These are phyloP conservation scores for Unio pictorum DNA, from an alignment of 2,888 invertebrate species.

Conservation along the genomic window DNA sequence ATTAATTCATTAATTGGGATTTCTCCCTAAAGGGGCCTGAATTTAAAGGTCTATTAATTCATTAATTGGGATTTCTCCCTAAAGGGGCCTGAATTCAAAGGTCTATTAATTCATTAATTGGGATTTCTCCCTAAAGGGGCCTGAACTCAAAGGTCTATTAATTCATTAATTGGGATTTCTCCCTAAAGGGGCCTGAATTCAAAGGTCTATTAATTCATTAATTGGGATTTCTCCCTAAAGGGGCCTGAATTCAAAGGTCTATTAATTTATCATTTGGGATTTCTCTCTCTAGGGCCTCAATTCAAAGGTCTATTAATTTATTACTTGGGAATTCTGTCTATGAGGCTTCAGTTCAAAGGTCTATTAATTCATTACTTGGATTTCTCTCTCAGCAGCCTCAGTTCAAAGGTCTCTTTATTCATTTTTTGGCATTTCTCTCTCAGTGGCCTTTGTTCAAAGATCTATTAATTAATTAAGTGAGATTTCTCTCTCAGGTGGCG, in stretches of 20 bases:
- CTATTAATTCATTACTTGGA: conserved; percentile 67
- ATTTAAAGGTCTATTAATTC: conserved; percentile 60
- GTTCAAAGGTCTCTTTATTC: conserved; percentile 60
- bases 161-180: conserved; percentile 74
- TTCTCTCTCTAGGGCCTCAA: conserved; percentile 80
- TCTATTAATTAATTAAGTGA: conserved; percentile 56
- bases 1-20: conserved; percentile 68
- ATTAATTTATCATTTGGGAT: conserved; percentile 68
- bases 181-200: conserved; percentile 79
- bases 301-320: conserved; percentile 55
- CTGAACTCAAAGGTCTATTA: conserved; percentile 74
- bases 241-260: conserved; percentile 75
- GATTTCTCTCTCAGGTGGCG: conserved; percentile 80
- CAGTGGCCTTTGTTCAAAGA: conserved; percentile 77
- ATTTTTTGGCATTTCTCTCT: conserved; percentile 76
- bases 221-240: conserved; percentile 77
- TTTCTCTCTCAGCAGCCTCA: conserved; percentile 80
- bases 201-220: conserved; percentile 23
- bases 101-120: conserved; percentile 56
- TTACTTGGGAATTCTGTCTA: conserved; percentile 76
- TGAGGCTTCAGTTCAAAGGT: conserved; percentile 77
- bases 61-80: conserved; percentile 76
- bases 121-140: conserved; percentile 78
- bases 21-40: conserved; percentile 80
- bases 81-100: conserved; percentile 77